Evolutionary conservation across 92 coral and sea anemone genomes (phyloP).

Genomic region (Zoanthus solanderi): DNA sequence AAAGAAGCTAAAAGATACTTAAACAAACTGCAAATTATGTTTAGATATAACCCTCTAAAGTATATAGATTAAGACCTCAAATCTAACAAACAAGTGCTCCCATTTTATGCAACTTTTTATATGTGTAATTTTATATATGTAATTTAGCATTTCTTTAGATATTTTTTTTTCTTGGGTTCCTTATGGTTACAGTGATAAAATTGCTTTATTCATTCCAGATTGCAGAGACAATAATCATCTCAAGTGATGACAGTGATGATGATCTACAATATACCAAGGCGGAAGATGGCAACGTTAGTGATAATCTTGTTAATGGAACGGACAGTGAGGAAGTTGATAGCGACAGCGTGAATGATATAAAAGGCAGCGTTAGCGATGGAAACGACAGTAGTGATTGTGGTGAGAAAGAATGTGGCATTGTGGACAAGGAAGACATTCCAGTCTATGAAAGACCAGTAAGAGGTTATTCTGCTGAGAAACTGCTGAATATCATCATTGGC

Average conservation of each 20-base stretch:
- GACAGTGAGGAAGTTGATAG: constrained; percentile 20
- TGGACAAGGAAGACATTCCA: neutral
- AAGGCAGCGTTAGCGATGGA: constrained; percentile 16
- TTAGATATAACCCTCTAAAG: constrained; percentile 6
- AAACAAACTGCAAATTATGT: constrained; percentile 6
- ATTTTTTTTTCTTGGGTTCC: constrained; percentile 5
- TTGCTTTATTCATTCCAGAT: constrained; percentile 6
- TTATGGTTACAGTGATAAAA: neutral
- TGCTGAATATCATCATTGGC: neutral
- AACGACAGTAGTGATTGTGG: constrained; percentile 44
- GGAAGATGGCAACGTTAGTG: constrained; percentile 15
- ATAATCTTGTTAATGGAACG: neutral
- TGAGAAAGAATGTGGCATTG: neutral
- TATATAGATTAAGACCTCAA: neutral
- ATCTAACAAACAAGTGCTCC: neutral
- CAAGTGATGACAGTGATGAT: constrained; percentile 8
- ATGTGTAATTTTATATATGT: neutral
- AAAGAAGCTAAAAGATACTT: neutral
- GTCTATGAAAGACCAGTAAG: neutral
- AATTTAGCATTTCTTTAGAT: neutral
- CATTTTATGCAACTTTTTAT: neutral
- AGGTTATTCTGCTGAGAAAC: neutral
- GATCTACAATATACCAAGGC: neutral
- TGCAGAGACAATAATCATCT: constrained; percentile 7
- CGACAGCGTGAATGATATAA: constrained; percentile 7